Evolutionary conservation across 1,140 invertebrate genomes (phyloP).

Genomic region (Whitmania pigra): DNA sequence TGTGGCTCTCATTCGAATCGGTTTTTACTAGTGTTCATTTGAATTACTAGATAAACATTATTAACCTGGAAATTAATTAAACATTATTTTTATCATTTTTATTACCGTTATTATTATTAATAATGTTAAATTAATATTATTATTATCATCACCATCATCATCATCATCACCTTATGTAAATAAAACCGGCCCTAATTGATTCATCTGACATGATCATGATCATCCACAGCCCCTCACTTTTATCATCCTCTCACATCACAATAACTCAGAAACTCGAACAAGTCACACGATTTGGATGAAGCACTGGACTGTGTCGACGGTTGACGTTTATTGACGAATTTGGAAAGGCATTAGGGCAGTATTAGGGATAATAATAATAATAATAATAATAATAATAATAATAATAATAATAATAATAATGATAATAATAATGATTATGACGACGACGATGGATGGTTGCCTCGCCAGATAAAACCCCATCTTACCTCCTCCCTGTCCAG

Average conservation of each 20-base stretch:
- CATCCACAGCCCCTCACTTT: not conserved
- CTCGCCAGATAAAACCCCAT: not conserved
- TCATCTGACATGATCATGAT: not conserved
- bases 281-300: too few relatives aligned
- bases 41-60: too few relatives aligned
- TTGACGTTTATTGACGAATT: too few relatives aligned
- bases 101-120: not conserved
- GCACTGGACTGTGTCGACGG: too few relatives aligned
- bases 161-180: slow-evolving; percentile 6
- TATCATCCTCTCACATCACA: not conserved
- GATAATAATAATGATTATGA: not conserved
- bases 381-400: not conserved
- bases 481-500: not conserved
- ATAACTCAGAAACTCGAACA: too few relatives aligned
- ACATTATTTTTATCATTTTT: not conserved
- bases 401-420: not conserved
- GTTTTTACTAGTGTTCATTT: not conserved
- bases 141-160: not conserved
- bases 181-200: not conserved
- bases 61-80: too few relatives aligned
- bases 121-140: too few relatives aligned
- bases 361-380: too few relatives aligned
- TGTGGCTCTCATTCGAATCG: not conserved
- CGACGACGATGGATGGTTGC: not conserved
- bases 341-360: too few relatives aligned